phyloP scores from a whole-genome alignment of 2,888 invertebrate species.

The Euphydryas editha region DNA sequence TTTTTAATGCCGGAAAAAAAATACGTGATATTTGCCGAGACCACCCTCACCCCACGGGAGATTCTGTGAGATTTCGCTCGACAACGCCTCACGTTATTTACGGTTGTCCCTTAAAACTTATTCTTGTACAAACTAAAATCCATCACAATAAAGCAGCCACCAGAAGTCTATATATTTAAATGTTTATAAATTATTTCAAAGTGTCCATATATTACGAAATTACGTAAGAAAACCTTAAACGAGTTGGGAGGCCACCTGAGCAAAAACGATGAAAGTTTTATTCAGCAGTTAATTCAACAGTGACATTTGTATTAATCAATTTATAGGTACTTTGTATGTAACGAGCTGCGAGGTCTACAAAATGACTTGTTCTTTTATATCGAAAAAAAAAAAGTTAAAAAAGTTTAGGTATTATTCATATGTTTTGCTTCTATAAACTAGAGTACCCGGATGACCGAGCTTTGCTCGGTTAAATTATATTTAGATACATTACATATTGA shows the following conservation, averaged over 20 bases:
- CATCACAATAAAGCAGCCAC: neutral
- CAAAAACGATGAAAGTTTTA: neutral
- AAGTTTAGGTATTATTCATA: no score
- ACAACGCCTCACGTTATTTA: no score
- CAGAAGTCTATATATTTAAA: neutral
- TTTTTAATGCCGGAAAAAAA: no score
- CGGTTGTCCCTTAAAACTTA: neutral
- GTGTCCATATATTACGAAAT: neutral
- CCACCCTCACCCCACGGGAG: no score
- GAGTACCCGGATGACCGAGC: no score
- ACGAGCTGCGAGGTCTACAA: neutral
- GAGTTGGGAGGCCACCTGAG: neutral
- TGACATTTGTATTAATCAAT: neutral
- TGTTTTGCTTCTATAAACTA: no score
- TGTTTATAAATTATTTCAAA: neutral
- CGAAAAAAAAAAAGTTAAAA: no score
- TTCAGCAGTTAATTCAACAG: neutral
- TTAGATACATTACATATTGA: no score
- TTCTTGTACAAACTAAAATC: neutral
- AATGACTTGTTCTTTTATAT: no score
- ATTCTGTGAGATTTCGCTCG: no score
- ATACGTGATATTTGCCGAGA: no score
- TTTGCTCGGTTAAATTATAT: no score
- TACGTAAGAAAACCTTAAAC: constrained; percentile 2
- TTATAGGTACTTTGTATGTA: neutral